phyloP scores from a whole-genome alignment of 2,888 invertebrate genomes.

The Drosophila eohydei region DNA sequence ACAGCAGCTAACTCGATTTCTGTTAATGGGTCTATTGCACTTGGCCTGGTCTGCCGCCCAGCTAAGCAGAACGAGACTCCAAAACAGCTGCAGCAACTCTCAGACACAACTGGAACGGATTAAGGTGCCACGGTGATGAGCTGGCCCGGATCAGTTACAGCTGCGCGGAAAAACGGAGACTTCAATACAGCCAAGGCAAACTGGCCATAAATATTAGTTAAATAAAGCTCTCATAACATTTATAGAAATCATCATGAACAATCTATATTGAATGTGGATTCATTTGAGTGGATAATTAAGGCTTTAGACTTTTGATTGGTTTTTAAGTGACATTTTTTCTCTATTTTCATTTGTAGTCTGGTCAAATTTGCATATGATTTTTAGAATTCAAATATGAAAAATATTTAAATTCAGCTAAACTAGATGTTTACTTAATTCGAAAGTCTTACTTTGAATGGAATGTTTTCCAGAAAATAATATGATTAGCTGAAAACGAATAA shows the following conservation, averaged over 20 bases:
- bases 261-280: not conserved
- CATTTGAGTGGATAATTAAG: not conserved
- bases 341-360: not conserved
- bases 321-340: not conserved
- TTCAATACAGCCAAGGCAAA: constrained; percentile 20
- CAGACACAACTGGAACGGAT: not conserved
- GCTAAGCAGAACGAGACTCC: constrained; percentile 14
- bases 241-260: constrained; percentile 14
- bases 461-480: too few relatives aligned
- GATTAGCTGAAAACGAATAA: too few relatives aligned
- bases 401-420: too few relatives aligned
- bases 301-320: not conserved
- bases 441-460: not conserved
- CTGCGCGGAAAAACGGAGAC: constrained; percentile 45
- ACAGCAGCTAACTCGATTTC: constrained; percentile 31
- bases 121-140: constrained; percentile 55
- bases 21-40: constrained; percentile 45
- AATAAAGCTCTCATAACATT: constrained; percentile 20
- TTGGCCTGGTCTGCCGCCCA: constrained; percentile 42
- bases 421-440: not conserved
- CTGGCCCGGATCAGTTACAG: constrained; percentile 8
- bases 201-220: constrained; percentile 8
- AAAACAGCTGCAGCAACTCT: constrained; percentile 5
- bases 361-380: not conserved
- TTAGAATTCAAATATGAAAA: not conserved